phyloP scores from a whole-genome alignment of 2,888 invertebrate genomes.

The Calliphora vomitoria region DNA sequence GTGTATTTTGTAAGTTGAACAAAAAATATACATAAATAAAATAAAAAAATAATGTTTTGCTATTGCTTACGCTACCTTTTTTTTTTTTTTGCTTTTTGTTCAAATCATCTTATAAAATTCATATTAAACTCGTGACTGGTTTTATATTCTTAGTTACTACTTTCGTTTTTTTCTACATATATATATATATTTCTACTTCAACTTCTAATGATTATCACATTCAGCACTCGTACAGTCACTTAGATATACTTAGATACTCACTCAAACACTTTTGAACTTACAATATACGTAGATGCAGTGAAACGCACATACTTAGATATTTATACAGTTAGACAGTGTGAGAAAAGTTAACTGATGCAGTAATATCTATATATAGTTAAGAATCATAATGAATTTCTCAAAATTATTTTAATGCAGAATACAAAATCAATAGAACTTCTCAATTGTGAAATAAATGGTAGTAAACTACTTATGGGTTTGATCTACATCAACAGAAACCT shows the following conservation, averaged over 20 bases:
- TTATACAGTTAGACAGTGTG: not conserved
- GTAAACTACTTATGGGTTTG: too few relatives aligned
- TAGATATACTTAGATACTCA: constrained; percentile 12
- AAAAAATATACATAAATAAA: constrained; percentile 12
- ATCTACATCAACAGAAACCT: too few relatives aligned
- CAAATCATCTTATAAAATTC: constrained; percentile 12
- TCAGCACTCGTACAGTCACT: constrained; percentile 27
- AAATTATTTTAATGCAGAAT: too few relatives aligned
- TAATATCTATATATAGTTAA: too few relatives aligned
- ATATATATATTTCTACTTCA: not conserved
- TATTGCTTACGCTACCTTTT: too few relatives aligned
- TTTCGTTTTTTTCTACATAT: not conserved
- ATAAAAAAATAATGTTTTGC: not conserved
- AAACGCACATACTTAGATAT: constrained; percentile 1
- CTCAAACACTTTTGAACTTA: constrained; percentile 23
- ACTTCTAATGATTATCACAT: constrained; percentile 40
- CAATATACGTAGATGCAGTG: not conserved
- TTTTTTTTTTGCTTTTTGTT: not conserved
- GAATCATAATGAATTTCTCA: too few relatives aligned
- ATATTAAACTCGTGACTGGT: constrained; percentile 29
- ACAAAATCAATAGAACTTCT: too few relatives aligned
- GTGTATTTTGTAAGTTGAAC: constrained; percentile 1
- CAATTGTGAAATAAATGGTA: too few relatives aligned
- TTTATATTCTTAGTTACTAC: not conserved
- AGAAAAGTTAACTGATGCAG: not conserved